Conservation (phyloP, 2,888 invertebrate genomes). For the Hypselothyrea guttata region DNA sequence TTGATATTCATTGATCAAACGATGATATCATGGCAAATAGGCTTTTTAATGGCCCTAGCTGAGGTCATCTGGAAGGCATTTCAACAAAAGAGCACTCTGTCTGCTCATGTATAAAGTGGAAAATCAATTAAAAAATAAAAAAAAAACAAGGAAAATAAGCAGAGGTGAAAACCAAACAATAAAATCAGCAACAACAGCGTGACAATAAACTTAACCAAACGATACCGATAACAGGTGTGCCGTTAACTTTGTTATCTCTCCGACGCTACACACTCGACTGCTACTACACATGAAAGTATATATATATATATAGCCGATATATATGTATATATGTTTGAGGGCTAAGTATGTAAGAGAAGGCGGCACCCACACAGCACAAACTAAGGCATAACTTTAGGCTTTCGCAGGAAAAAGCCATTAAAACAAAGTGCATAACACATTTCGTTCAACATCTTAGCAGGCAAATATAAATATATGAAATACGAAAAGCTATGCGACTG, state of each 20-base stretch:
- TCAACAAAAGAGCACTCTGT: slow-evolving; percentile 47
- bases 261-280: slow-evolving; percentile 16
- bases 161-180: slow-evolving; percentile 67
- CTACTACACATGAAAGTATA: slow-evolving; percentile 11
- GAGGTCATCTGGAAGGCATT: slow-evolving; percentile 65
- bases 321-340: not conserved
- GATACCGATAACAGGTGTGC: slow-evolving; percentile 58
- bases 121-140: slow-evolving; percentile 68
- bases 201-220: slow-evolving; percentile 66
- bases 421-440: slow-evolving; percentile 27
- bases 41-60: slow-evolving; percentile 17
- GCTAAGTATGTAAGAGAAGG: slow-evolving; percentile 20
- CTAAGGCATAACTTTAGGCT: slow-evolving; percentile 70
- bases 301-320: slow-evolving; percentile 1
- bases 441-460: slow-evolving; percentile 3
- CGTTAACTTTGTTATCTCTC: slow-evolving; percentile 55
- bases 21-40: slow-evolving; percentile 24
- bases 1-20: no score
- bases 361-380: slow-evolving; percentile 28
- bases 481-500: not conserved
- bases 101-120: slow-evolving; percentile 40
- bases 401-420: slow-evolving; percentile 44
- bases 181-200: slow-evolving; percentile 45
- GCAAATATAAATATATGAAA: not conserved
- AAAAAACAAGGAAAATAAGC: not conserved